Percentiles rank a stretch among this genome's conserved stretches.
Evolutionary conservation across 1,140 invertebrate species (phyloP).

Genomic region (Caenorhabditis briggsae): DNA sequence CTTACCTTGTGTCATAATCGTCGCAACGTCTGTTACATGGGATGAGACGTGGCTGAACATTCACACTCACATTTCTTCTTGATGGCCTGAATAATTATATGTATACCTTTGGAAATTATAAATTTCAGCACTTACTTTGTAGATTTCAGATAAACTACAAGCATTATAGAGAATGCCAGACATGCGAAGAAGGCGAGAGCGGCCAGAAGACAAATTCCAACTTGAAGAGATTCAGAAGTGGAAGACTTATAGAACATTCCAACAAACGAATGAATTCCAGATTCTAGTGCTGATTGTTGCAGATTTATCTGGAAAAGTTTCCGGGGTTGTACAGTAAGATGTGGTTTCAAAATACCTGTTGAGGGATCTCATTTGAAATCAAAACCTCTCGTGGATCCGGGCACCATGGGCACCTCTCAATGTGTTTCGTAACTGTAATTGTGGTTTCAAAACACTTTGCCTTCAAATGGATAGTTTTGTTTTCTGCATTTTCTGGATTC

Average conservation of each 20-base stretch:
- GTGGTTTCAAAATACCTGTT: neutral
- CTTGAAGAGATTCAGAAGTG: conserved; percentile 47
- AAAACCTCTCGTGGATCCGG: conserved; percentile 77
- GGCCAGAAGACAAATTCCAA: conserved; percentile 27
- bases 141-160: conserved; percentile 18
- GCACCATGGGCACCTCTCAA: conserved; percentile 68
- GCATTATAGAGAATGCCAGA: conserved; percentile 22
- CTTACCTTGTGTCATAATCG: conserved; percentile 32
- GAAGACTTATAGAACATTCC: conserved; percentile 34
- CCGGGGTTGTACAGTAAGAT: neutral
- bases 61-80: conserved; percentile 3
- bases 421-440: conserved; percentile 64
- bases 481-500: neutral
- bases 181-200: conserved; percentile 12
- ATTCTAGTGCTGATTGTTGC: conserved; percentile 6
- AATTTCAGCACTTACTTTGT: conserved; percentile 15
- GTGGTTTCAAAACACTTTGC: conserved; percentile 67
- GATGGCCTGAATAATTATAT: neutral
- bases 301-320: conserved; percentile 20
- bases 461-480: conserved; percentile 50
- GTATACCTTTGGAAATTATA: neutral
- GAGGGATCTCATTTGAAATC: conserved; percentile 27
- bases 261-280: conserved; percentile 38
- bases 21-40: conserved; percentile 30
- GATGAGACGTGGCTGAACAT: conserved; percentile 37